A percentile compares a stretch with the other conserved stretches of the same genome.
These are phyloP conservation scores for Mormyrops attenuatus DNA, from an alignment of 2,797 vertebrate genomes.

Conservation along the genomic window DNA sequence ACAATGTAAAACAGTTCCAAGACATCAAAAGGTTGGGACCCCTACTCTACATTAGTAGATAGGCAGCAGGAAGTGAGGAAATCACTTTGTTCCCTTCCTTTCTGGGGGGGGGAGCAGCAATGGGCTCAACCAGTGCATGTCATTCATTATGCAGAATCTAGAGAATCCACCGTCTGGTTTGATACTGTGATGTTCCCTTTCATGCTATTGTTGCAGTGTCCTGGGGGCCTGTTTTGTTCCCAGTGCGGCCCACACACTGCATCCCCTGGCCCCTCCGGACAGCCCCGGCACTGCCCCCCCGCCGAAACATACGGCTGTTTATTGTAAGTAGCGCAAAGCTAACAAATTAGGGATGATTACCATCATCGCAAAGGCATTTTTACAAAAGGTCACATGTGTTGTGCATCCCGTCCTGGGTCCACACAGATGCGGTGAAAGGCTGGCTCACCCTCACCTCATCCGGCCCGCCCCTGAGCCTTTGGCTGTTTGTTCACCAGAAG, in stretches of 20 bases:
- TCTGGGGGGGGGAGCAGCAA: not conserved
- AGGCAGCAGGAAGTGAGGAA: not conserved
- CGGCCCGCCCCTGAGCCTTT: not conserved
- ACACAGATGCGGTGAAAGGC: not conserved
- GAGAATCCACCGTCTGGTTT: not conserved
- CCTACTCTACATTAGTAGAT: not conserved
- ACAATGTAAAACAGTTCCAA: not conserved
- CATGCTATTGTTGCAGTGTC: not conserved
- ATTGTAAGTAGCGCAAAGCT: conserved; percentile 24
- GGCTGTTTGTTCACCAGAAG: not conserved
- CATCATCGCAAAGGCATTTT: conserved; percentile 21
- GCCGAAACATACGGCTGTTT: not conserved
- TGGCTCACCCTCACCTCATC: not conserved
- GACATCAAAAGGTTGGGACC: not conserved
- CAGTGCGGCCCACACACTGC: not conserved
- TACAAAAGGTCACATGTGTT: conserved; percentile 9
- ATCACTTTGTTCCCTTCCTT: not conserved
- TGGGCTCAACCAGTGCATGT: not conserved
- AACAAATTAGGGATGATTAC: conserved; percentile 25
- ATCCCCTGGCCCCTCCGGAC: not conserved
- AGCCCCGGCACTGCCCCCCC: not conserved
- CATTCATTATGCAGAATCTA: not conserved
- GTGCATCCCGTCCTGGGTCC: not conserved
- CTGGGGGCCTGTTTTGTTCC: not conserved
- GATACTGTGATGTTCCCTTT: not conserved